phyloP scores from a whole-genome alignment of 2,113 vertebrate species.

The Anarrhichthys ocellatus region DNA sequence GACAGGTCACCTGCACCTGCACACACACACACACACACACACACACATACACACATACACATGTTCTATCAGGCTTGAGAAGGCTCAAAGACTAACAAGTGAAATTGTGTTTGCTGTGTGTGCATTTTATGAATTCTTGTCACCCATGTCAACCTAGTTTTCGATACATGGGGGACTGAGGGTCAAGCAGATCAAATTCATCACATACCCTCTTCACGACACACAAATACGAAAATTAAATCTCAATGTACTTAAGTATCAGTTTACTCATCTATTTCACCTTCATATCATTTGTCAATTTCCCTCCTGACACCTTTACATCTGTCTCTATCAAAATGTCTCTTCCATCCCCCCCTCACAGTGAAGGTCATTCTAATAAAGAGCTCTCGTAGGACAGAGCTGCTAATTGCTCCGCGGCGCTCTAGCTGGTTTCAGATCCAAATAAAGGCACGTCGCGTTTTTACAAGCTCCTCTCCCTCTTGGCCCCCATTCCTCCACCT shows the following conservation, averaged over 20 bases:
- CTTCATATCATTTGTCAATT: conserved; percentile 54
- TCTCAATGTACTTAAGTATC: conserved; percentile 32
- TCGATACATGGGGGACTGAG: not conserved
- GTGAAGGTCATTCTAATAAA: conserved; percentile 84
- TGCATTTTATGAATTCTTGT: conserved; percentile 17
- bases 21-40: not conserved
- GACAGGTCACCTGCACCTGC: conserved; percentile 20
- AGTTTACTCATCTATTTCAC: conserved; percentile 55
- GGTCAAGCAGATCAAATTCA: conserved; percentile 45
- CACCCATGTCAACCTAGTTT: not conserved
- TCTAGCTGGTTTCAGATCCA: conserved; percentile 78
- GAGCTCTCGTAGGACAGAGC: conserved; percentile 73
- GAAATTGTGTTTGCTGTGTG: conserved; percentile 19
- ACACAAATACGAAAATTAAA: conserved; percentile 49
- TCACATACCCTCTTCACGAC: not conserved
- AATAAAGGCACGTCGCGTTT: conserved; percentile 76
- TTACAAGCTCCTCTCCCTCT: conserved; percentile 47
- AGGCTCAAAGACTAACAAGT: not conserved
- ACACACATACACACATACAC: not conserved
- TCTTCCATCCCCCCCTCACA: conserved; percentile 30
- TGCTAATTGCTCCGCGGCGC: conserved; percentile 78
- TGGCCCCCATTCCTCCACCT: conserved; percentile 61
- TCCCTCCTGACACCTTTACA: conserved; percentile 57
- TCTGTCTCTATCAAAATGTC: conserved; percentile 47
- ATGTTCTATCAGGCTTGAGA: not conserved